These are phyloP conservation scores for Notodonta dromedarius DNA, from an alignment of 2,888 invertebrate genomes.

Conservation along the genomic window DNA sequence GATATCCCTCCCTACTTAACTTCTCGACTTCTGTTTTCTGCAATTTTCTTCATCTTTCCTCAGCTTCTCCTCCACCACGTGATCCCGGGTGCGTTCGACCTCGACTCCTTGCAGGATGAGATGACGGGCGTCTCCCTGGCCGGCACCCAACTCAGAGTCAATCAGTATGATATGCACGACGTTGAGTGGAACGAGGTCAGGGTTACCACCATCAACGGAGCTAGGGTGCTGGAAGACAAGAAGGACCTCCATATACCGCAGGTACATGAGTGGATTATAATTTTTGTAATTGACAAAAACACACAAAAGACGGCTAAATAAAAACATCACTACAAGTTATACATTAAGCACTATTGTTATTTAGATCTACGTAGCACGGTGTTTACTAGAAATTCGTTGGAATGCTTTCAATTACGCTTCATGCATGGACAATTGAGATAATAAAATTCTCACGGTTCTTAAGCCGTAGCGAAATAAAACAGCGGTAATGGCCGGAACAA, in stretches of 20 bases:
- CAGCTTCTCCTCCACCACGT: constrained; percentile 94
- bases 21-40: background rate
- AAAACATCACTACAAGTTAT: too few species aligned
- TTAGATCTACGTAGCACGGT: background rate
- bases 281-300: too few species aligned
- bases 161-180: constrained; percentile 94
- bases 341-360: too few species aligned
- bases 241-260: constrained; percentile 93
- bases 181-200: constrained; percentile 94
- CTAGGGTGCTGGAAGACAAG: constrained; percentile 91
- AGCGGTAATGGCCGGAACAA: constrained; percentile 1
- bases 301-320: background rate
- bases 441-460: background rate
- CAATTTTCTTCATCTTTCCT: background rate
- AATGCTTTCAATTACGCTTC: background rate
- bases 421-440: background rate
- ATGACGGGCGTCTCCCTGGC: constrained; percentile 96
- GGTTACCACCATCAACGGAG: constrained; percentile 94
- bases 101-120: constrained; percentile 91
- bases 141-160: constrained; percentile 93
- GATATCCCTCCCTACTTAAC: background rate
- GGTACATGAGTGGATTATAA: constrained; percentile 65
- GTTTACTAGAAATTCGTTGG: background rate
- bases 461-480: background rate
- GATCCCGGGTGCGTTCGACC: constrained; percentile 93